Percentiles rank a stretch among this genome's conserved stretches.
phyloP scores from a whole-genome alignment of 2,888 invertebrate species.

The Limnephilus rhombicus region DNA sequence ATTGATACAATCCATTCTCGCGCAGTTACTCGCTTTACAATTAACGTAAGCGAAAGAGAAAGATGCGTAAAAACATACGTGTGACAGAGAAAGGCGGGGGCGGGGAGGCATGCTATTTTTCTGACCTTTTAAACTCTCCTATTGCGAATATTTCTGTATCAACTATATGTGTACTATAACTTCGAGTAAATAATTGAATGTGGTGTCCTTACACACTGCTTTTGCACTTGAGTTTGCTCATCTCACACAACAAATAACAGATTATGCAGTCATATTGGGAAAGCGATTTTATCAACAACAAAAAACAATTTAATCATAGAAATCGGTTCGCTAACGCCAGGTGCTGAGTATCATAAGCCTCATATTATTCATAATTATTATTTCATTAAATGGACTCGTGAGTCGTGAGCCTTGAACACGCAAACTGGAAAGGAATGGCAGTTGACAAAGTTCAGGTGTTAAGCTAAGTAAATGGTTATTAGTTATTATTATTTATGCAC shows the following conservation, averaged over 20 bases:
- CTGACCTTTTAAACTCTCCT: no score
- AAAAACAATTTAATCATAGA: not conserved
- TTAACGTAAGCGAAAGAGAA: no score
- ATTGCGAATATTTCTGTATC: no score
- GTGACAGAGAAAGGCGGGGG: no score
- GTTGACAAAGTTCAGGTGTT: conserved; percentile 16
- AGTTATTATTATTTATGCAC: not conserved
- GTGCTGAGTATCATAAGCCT: not conserved
- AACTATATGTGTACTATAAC: no score
- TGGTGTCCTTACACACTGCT: no score
- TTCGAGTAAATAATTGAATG: no score
- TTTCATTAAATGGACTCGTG: conserved; percentile 28
- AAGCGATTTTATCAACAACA: no score
- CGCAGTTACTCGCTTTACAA: no score
- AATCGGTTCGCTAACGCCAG: conserved; percentile 1
- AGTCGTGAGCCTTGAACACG: conserved; percentile 26
- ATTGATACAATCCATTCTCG: no score
- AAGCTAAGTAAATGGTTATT: conserved; percentile 3
- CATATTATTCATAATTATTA: not conserved
- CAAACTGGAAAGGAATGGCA: conserved; percentile 24
- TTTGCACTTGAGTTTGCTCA: not conserved
- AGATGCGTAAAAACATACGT: no score
- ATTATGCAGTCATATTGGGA: not conserved
- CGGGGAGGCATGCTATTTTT: no score
- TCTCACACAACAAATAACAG: not conserved